Percentiles rank a stretch among this genome's conserved stretches.
These are phyloP conservation scores for Pemphigus obesinymphae DNA, from an alignment of 1,140 invertebrate genomes.

Conservation along the genomic window DNA sequence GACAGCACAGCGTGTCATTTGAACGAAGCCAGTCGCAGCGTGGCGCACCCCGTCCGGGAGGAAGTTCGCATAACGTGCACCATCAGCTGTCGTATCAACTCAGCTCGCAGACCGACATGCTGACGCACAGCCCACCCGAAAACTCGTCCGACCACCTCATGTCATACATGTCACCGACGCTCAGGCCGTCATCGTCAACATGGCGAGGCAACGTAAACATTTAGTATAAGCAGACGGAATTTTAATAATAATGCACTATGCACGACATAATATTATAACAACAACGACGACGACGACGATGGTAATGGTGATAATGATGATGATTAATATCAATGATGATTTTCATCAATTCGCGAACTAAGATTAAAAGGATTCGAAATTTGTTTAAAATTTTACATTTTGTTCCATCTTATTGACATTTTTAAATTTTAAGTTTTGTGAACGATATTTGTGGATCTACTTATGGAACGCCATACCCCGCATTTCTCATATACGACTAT, in stretches of 20 bases:
- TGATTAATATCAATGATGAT: too few species aligned
- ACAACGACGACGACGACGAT: not conserved
- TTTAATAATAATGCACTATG: not conserved
- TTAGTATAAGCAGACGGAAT: constrained; percentile 10
- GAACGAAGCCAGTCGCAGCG: not conserved
- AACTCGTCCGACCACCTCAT: constrained; percentile 35
- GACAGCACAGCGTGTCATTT: constrained; percentile 33
- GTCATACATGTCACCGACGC: constrained; percentile 33
- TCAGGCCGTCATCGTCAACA: constrained; percentile 10
- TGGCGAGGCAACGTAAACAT: constrained; percentile 28
- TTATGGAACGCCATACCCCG: too few species aligned
- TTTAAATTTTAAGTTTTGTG: too few species aligned
- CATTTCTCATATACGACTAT: too few species aligned
- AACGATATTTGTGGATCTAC: too few species aligned
- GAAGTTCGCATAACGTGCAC: not conserved
- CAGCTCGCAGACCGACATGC: constrained; percentile 31
- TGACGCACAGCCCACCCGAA: constrained; percentile 30
- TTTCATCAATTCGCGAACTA: too few species aligned
- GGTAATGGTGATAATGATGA: too few species aligned
- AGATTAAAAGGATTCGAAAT: too few species aligned
- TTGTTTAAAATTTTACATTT: too few species aligned
- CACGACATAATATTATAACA: not conserved
- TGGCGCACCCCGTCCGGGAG: not conserved
- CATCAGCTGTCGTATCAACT: constrained; percentile 26
- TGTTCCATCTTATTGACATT: too few species aligned